These are phyloP conservation scores for Seriola rivoliana DNA, from an alignment of 2,113 vertebrate genomes.

Conservation along the genomic window DNA sequence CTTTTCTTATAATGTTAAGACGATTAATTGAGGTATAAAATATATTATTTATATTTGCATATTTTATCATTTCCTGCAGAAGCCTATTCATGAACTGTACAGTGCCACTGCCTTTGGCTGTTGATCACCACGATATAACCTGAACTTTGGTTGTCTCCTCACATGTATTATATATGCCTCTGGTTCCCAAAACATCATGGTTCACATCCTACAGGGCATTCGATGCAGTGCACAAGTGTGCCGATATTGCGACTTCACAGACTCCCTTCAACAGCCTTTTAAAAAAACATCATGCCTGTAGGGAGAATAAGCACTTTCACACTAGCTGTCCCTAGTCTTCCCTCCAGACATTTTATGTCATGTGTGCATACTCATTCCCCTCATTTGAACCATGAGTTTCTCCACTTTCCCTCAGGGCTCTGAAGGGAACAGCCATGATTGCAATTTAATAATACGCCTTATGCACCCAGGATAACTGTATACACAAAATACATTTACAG, in stretches of 20 bases:
- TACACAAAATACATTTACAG: slow-evolving; percentile 17
- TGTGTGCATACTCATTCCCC: slow-evolving; percentile 55
- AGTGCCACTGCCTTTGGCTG: slow-evolving; percentile 23
- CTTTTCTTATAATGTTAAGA: not conserved
- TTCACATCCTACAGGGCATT: slow-evolving; percentile 43
- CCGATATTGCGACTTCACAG: slow-evolving; percentile 16
- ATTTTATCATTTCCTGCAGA: not conserved
- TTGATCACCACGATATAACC: slow-evolving; percentile 5
- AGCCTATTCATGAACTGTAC: slow-evolving; percentile 19
- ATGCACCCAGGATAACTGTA: slow-evolving; percentile 4
- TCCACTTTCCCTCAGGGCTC: slow-evolving; percentile 33
- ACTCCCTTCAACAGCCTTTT: slow-evolving; percentile 21
- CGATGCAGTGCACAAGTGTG: slow-evolving; percentile 31
- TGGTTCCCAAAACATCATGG: slow-evolving; percentile 48
- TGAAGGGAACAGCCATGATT: not conserved
- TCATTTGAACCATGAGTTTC: slow-evolving; percentile 54
- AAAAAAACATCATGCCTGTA: slow-evolving; percentile 53
- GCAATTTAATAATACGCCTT: slow-evolving; percentile 32
- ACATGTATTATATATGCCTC: slow-evolving; percentile 37
- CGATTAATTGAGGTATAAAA: not conserved
- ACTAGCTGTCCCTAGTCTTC: slow-evolving; percentile 42
- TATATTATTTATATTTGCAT: not conserved
- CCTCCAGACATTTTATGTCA: slow-evolving; percentile 67
- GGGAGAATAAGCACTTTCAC: slow-evolving; percentile 53
- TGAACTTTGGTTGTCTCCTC: slow-evolving; percentile 51